phyloP scores from a whole-genome alignment of 1,140 invertebrate genomes.

The Orius insidiosus region DNA sequence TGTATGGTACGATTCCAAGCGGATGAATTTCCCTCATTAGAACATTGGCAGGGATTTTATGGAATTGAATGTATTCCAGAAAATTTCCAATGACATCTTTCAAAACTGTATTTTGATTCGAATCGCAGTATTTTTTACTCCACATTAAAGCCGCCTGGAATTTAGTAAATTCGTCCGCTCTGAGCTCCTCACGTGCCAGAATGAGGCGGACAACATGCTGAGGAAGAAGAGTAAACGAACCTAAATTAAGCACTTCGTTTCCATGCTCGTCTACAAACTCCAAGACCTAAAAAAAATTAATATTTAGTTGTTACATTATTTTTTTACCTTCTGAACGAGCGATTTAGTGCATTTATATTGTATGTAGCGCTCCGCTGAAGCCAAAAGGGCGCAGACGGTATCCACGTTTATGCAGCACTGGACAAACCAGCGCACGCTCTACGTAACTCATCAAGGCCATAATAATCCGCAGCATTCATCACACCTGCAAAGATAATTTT shows the following conservation, averaged over 20 bases:
- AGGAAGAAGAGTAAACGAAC: conserved; percentile 66
- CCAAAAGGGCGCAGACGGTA: conserved; percentile 77
- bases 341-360: conserved; percentile 91
- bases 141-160: conserved; percentile 89
- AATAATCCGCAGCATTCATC: conserved; percentile 91
- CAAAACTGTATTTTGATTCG: conserved; percentile 44
- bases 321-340: conserved; percentile 71
- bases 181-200: conserved; percentile 67
- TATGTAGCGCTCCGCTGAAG: conserved; percentile 83
- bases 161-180: conserved; percentile 85
- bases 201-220: conserved; percentile 83
- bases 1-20: conserved; percentile 65
- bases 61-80: conserved; percentile 82
- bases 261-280: conserved; percentile 89
- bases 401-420: conserved; percentile 90
- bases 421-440: conserved; percentile 75
- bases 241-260: conserved; percentile 76
- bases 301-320: too few relatives aligned
- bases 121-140: conserved; percentile 84
- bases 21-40: conserved; percentile 86
- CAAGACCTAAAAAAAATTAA: conserved; percentile 63
- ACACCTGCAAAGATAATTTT: too few relatives aligned
- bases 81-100: conserved; percentile 77
- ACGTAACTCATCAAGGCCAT: conserved; percentile 74
- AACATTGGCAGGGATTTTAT: conserved; percentile 84